Evolutionary conservation across 2,113 vertebrate genomes (phyloP).

Genomic region (Bos javanicus): DNA sequence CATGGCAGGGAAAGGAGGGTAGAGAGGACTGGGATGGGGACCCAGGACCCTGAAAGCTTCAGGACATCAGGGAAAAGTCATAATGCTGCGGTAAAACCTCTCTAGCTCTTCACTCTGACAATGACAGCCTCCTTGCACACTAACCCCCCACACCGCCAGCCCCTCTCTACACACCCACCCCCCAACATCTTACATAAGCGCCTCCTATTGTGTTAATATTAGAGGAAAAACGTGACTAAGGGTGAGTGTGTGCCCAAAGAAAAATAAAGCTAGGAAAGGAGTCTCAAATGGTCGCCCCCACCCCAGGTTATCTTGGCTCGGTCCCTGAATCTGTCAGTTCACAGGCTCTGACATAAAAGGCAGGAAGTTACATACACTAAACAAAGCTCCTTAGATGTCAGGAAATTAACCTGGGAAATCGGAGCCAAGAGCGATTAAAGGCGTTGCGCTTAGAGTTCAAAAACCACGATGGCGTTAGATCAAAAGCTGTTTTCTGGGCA

Average conservation of each 20-base stretch:
- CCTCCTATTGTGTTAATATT: constrained; percentile 23
- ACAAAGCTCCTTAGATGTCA: constrained; percentile 77
- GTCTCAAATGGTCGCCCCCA: background rate
- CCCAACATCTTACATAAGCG: background rate
- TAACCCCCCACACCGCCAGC: accelerated
- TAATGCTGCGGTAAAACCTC: background rate
- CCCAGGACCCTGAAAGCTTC: background rate
- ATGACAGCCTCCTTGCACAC: background rate
- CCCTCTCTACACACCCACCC: background rate
- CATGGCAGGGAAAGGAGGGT: too few species aligned
- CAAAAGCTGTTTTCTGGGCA: constrained; percentile 56
- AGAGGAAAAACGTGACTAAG: background rate
- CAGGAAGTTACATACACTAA: constrained; percentile 66
- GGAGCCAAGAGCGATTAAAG: constrained; percentile 64
- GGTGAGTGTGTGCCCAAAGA: background rate
- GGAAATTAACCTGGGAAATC: constrained; percentile 74
- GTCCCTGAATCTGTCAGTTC: constrained; percentile 42
- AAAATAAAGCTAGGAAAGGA: background rate
- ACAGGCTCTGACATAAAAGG: constrained; percentile 73
- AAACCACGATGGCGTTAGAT: constrained; percentile 49
- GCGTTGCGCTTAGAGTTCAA: constrained; percentile 12
- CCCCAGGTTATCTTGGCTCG: constrained; percentile 21
- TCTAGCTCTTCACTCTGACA: background rate
- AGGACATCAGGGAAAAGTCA: background rate
- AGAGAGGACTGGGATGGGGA: background rate